Evolutionary conservation across 2,888 invertebrate genomes (phyloP), one percentile per base, ranked within the genome.

Genomic region (Lycia hirtaria): DNA sequence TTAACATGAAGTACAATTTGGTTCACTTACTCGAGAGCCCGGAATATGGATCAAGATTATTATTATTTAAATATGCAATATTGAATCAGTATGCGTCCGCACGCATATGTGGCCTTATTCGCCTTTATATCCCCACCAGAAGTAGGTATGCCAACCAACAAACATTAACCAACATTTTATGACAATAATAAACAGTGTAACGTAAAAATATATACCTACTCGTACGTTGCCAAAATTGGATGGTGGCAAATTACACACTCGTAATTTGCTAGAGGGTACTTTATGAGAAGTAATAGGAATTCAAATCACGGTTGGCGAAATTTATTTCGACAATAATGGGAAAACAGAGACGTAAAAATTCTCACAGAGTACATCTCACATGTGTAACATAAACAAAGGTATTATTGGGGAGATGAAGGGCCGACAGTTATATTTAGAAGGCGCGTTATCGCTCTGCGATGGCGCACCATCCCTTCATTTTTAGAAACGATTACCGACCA

Each of bases 1-100:
- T 79, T 83, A 85, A 80, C 86, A 87, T 82, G 71, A 80, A 72
- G 83, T 76, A 79, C 81, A 78, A 78, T 73, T 82, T 77, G 75
- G 74, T 80, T 76, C 73, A 80, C 82, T 80, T 75, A 72, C 70
- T 76, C 65, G 69, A 69, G 77, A 76, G 72, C 66, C 68, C 66
- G 69, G 68, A 72, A 69, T 3, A 71, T 74, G 64, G 66, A 71
- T 68, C 67, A 63, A 70, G 67, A 64, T n/a, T 64, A 60, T 56
- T 60, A 58, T 56, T 56, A 55, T 61, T 61, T 49, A 56, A 63
- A 65, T 72, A 69, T 62, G 58, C 40, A 48, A 56, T 51, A 52
- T 58, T 54, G 48, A 37, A 47, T 50, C 28, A 33, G 43, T 30
- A 15, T 47, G 20, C 14, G n/a, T n/a, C 14, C 17, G 48, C 45